Evolutionary conservation across 2,888 invertebrate species (phyloP).

Genomic region (Drosophila phalerata): DNA sequence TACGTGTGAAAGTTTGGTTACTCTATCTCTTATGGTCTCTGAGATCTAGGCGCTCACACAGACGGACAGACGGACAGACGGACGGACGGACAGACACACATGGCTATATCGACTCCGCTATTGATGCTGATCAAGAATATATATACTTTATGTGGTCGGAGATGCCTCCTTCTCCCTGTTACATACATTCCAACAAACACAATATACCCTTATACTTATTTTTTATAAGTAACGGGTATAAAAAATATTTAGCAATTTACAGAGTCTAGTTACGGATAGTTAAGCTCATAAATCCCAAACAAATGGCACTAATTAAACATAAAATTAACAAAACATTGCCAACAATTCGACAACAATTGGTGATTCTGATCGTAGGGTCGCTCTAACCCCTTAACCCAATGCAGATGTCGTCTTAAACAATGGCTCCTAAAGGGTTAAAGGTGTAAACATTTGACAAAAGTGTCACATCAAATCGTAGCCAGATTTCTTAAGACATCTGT

Average conservation of each 20-base stretch:
- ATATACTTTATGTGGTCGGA: too few relatives aligned
- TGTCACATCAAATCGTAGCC: conserved; percentile 70
- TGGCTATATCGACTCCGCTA: too few relatives aligned
- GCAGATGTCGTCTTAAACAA: conserved; percentile 58
- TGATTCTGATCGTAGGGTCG: conserved; percentile 8
- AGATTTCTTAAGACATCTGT: conserved; percentile 62
- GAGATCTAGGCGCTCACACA: too few relatives aligned
- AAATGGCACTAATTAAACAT: conserved; percentile 75
- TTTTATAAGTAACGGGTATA: too few relatives aligned
- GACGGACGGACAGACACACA: too few relatives aligned
- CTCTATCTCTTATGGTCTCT: too few relatives aligned
- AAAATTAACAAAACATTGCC: conserved; percentile 61
- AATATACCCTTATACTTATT: too few relatives aligned
- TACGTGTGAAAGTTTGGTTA: too few relatives aligned
- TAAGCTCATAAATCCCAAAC: conserved; percentile 57
- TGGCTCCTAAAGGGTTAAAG: conserved; percentile 73
- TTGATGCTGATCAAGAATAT: too few relatives aligned
- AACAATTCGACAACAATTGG: conserved; percentile 59
- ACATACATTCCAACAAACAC: too few relatives aligned
- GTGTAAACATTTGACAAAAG: conserved; percentile 82
- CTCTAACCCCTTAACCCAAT: conserved; percentile 47
- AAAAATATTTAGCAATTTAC: conserved; percentile 8
- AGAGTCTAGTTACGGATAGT: conserved; percentile 14
- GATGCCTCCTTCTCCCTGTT: too few relatives aligned
- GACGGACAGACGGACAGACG: too few relatives aligned